Base-by-base conservation (phyloP, 53 echinoderm and acorn worm genomes). In the Echinometra lucunter region DNA sequence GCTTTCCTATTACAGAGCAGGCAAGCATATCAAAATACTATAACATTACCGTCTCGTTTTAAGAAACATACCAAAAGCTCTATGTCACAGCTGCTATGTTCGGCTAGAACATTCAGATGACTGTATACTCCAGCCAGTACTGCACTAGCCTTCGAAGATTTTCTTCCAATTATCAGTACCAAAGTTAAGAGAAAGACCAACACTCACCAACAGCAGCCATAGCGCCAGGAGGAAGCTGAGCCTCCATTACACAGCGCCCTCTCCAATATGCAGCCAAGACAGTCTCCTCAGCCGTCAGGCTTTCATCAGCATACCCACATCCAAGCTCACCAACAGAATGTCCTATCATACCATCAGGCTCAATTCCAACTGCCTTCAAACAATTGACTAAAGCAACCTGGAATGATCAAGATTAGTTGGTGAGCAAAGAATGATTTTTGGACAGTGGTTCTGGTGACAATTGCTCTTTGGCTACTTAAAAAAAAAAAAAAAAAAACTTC, bases 321-420 rank as follows among this genome's bases (percentile, higher is more conserved):
- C 97, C 97, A 4, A 97, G 96, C 69, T 97, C 97, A 69, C 97
- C 97, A 30, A 97, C 97, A 18, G 97, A 97, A 94, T 97, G 97
- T 45, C 97, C 97, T 66, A 97, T 82, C 72, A 97, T 95, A 28
- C 97, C 97, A 95, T 97, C 96, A 23, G 96, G 96, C 11, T 91
- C 94, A 5, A 97, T 34, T 27, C 97, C 97, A 44, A 97, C 45
- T 17, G 96, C 96, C 82, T 95, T 96, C 92, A 97, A 94, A 44
- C 96, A 96, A 75, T 97, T 95, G 40, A 97, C 96, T 21, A 97
- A 66, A 19, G 96, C 97, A 94, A 97, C 95, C 97, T 97, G 49
- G 49, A 85, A 25, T 45, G 49, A 85, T 85, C 7, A n/a, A 49
- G n/a, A 30, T 49, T 38, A 16, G 72, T 34, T 72, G 72, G 72